Evolutionary conservation across 2,113 vertebrate species (phyloP), one percentile per base, ranked within the genome.

Genomic region (Vimba vimba): DNA sequence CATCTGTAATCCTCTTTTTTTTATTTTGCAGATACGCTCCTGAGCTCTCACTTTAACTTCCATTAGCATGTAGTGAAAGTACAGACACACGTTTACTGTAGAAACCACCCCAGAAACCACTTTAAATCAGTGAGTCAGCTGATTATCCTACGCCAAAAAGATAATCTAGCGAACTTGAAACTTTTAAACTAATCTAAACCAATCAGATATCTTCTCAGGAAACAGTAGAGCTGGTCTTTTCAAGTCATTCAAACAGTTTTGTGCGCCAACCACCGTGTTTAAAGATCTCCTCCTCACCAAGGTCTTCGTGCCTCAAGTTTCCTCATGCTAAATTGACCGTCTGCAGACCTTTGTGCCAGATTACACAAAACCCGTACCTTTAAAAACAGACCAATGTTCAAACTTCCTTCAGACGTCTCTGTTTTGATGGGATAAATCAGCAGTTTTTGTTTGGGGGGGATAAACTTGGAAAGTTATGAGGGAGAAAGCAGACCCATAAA

Each of bases 11-110:
- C 43, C 76, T 87, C 36, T 73, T 15, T 74, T n/a, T 81, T 9
- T 84, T 88, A 17, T 80, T n/a, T 84, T 88, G 79, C 81, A 11
- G 60, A 89, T 57, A 55, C 25, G 79, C 75, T 85, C 79, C 89
- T 21, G 47, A 77, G 11, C 77, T 57, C 33, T 57, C 45, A 36
- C 36, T 73, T 78, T 57, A 52, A 79, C 55, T 69, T 79, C 64
- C 68, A 85, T 73, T 78, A 84, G 10, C 36, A 10, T 43, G 86
- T 80, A 21, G 62, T 52, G 45, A n/a, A 82, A 69, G 62, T 36
- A 66, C 21, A 64, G 4, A 6, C 27, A 13, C 43, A 15, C 19
- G 6, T 82, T 69, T 52, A 36, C 45, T 36, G 21, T 30, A 45
- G 45, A 52, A 82, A 68, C 43, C 8, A 4, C n/a, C n/a, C 47